Evolutionary conservation across 2,113 vertebrate species (phyloP), one percentile per base, ranked within the genome.

Genomic region (Dasyornis broadbenti): DNA sequence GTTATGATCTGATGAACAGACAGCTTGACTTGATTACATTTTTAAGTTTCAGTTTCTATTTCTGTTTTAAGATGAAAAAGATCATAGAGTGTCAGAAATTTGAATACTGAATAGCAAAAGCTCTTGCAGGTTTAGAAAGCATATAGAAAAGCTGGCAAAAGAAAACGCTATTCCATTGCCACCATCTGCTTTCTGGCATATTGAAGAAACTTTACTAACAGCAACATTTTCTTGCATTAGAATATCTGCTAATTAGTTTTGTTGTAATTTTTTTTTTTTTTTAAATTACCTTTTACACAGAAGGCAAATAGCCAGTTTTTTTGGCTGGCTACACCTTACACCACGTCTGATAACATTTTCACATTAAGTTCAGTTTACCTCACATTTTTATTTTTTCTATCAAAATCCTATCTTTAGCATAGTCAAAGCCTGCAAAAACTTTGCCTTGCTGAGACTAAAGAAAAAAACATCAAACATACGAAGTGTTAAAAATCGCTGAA

Each of bases 31-130:
- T 91, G 96, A 97, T 95, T 96, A 95, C 97, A 96, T 96, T 98
- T 97, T 98, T 98, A 97, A 97, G 97, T 97, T 97, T 97, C 95
- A 93, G 95, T 97, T 98, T 98, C 97, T 97, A 98, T 98, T 98
- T 98, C 96, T 97, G 94, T 98, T 97, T 97, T 95, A 97, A 97
- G 97, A 98, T 96, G 93, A 97, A 97, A 98, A 97, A 97, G 96
- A 97, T 98, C 92, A 95, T 92, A 84, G 90, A 96, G 95, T 88
- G 94, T 96, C 97, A 97, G 97, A 97, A 98, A 96, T 97, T 94
- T 95, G 97, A 98, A 97, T 97, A 97, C 96, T 94, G 97, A 97
- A 97, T 95, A 97, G 96, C 95, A 95, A 97, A 97, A 95, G 96
- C 95, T 96, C 97, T 97, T 97, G 96, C 96, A 97, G 97, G 97